A percentile compares a stretch with the other conserved stretches of the same genome.
These are phyloP conservation scores for Ianthella basta DNA, from an alignment of 37 sponge, comb jelly and placozoan species.

Conservation along the genomic window DNA sequence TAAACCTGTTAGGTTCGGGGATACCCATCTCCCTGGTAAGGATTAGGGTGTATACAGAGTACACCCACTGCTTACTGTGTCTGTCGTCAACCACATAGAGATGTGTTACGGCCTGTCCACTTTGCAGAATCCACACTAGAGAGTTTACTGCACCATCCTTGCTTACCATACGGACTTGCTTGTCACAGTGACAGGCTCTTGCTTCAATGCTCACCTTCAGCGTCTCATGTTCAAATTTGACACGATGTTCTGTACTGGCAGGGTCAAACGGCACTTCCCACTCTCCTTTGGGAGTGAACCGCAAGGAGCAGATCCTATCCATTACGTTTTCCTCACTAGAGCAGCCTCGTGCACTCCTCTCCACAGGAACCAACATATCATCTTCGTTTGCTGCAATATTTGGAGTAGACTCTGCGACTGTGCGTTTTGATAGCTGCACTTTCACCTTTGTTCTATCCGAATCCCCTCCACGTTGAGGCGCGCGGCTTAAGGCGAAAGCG, in stretches of 20 bases:
- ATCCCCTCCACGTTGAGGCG: too few relatives aligned
- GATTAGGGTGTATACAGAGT: conserved; percentile 6
- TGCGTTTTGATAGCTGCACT: too few relatives aligned
- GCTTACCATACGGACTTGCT: conserved; percentile 6
- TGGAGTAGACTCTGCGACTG: too few relatives aligned
- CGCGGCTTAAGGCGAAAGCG: too few relatives aligned
- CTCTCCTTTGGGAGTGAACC: neutral
- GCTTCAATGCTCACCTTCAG: neutral
- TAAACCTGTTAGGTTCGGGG: neutral
- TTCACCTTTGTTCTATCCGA: too few relatives aligned
- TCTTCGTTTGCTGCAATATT: too few relatives aligned
- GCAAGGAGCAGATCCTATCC: conserved; percentile 1
- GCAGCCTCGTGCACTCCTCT: neutral
- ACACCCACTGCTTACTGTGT: conserved; percentile 36
- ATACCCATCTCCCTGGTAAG: neutral
- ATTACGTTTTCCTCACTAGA: neutral
- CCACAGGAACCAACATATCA: too few relatives aligned
- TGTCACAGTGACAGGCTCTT: conserved; percentile 4
- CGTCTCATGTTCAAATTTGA: neutral
- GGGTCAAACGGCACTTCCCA: conserved; percentile 9
- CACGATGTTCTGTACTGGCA: too few relatives aligned
- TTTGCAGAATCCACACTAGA: conserved; percentile 21
- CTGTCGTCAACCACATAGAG: conserved; percentile 5
- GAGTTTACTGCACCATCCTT: conserved; percentile 15
- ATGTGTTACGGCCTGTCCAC: neutral